A percentile compares a stretch with the other conserved stretches of the same genome.
phyloP scores from a whole-genome alignment of 2,797 vertebrate genomes.

The Ataeniobius toweri region DNA sequence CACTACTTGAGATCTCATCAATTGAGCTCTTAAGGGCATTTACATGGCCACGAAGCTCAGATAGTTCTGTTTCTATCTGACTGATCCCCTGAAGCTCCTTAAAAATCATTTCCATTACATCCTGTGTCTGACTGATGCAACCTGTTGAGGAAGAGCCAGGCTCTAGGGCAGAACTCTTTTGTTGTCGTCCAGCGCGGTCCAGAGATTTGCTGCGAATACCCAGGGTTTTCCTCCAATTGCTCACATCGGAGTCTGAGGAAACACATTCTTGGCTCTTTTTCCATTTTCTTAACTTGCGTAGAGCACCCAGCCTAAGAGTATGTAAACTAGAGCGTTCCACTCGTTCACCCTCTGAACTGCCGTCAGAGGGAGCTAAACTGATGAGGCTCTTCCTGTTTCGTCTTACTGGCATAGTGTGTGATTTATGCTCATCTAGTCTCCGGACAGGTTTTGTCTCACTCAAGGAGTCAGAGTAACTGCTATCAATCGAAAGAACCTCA shows the following conservation, averaged over 20 bases:
- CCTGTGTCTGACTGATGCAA: conserved; percentile 96
- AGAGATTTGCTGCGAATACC: conserved; percentile 97
- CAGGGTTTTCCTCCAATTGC: conserved; percentile 93
- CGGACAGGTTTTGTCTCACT: conserved; percentile 85
- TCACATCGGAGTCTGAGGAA: conserved; percentile 96
- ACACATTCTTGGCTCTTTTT: conserved; percentile 98
- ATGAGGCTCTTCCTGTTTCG: conserved; percentile 95
- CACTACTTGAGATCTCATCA: conserved; percentile 98
- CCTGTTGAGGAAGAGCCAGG: conserved; percentile 95
- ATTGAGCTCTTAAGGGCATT: conserved; percentile 98
- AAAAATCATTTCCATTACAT: conserved; percentile 99
- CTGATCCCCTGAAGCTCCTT: conserved; percentile 99
- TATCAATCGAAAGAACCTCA: conserved; percentile 89
- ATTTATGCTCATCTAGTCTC: conserved; percentile 84
- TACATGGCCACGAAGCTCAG: conserved; percentile 95
- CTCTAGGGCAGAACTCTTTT: conserved; percentile 89
- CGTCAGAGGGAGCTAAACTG: conserved; percentile 95
- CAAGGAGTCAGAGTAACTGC: conserved; percentile 88
- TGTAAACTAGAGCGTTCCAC: conserved; percentile 89
- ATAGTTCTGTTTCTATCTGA: conserved; percentile 97
- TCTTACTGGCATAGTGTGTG: conserved; percentile 94
- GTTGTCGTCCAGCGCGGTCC: conserved; percentile 91
- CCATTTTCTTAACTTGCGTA: conserved; percentile 96
- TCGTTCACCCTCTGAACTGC: conserved; percentile 95
- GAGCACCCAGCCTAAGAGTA: conserved; percentile 90